A percentile compares a stretch with the other conserved stretches of the same genome.
Conservation (phyloP, 92 coral and sea anemone genomes). For the Parazoanthus atlanticus region DNA sequence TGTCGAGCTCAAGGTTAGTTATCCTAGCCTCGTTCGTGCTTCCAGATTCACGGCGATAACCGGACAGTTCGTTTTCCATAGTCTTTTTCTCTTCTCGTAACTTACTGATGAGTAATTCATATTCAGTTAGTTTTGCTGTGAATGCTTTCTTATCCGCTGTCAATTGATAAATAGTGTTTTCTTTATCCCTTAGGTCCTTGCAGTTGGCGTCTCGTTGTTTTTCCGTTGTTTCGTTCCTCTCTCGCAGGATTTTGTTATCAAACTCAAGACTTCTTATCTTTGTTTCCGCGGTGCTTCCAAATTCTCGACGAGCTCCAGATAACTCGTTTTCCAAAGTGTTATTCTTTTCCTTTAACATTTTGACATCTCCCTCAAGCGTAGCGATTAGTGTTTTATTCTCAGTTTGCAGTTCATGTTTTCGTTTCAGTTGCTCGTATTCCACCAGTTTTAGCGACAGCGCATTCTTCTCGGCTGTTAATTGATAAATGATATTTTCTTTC, state of each 20-base stretch:
- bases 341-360: neutral
- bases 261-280: constrained; percentile 6
- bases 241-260: constrained; percentile 17
- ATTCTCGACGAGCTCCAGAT: neutral
- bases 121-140: neutral
- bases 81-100: constrained; percentile 3
- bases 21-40: neutral
- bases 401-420: neutral
- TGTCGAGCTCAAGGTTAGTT: constrained; percentile 31
- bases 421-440: constrained; percentile 9
- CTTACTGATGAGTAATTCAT: neutral
- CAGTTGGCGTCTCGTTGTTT: constrained; percentile 7
- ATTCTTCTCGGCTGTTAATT: constrained; percentile 15
- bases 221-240: constrained; percentile 2
- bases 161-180: constrained; percentile 14
- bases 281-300: neutral
- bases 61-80: constrained; percentile 7
- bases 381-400: neutral
- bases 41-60: neutral
- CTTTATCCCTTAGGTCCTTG: constrained; percentile 13
- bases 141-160: neutral
- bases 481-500: neutral
- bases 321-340: constrained; percentile 2
- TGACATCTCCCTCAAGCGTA: neutral
- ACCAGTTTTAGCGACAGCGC: neutral